A percentile compares a stretch with the other conserved stretches of the same genome.
Conservation (phyloP, 1,140 invertebrate species). For the Zaprionus africanus region DNA sequence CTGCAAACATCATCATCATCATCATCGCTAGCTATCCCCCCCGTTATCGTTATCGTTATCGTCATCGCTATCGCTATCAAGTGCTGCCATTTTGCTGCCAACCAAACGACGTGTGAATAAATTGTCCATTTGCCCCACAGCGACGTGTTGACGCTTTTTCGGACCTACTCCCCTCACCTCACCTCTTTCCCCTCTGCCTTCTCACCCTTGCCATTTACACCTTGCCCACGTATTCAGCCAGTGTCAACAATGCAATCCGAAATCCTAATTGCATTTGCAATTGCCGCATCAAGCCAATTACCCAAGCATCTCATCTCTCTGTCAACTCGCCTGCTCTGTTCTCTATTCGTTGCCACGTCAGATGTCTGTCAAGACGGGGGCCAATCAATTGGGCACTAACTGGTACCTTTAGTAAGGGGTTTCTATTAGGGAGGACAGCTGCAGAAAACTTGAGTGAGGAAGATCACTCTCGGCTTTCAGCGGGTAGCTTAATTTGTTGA, state of each 20-base stretch:
- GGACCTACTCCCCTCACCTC: no score
- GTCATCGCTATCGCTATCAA: conserved; percentile 37
- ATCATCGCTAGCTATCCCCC: conserved; percentile 6
- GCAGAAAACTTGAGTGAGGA: no score
- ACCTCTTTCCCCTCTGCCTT: background rate
- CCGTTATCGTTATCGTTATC: conserved; percentile 4
- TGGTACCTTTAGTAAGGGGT: no score
- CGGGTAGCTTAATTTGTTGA: no score
- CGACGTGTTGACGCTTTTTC: conserved; percentile 63
- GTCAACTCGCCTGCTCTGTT: background rate
- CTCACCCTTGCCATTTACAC: background rate
- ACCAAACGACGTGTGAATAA: conserved; percentile 74
- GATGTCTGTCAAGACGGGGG: conserved; percentile 6
- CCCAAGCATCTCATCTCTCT: background rate
- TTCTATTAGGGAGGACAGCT: no score
- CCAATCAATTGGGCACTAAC: conserved; percentile 15
- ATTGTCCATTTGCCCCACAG: conserved; percentile 68
- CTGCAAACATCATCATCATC: conserved; percentile 21
- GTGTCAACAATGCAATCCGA: background rate
- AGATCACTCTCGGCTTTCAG: background rate
- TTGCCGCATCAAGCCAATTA: background rate
- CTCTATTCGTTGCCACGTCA: conserved; percentile 2
- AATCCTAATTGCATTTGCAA: conserved; percentile 16
- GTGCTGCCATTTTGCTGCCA: conserved; percentile 37
- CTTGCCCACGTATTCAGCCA: background rate